Base-by-base conservation (phyloP, 2,113 vertebrate genomes). In the Redunca redunca region DNA sequence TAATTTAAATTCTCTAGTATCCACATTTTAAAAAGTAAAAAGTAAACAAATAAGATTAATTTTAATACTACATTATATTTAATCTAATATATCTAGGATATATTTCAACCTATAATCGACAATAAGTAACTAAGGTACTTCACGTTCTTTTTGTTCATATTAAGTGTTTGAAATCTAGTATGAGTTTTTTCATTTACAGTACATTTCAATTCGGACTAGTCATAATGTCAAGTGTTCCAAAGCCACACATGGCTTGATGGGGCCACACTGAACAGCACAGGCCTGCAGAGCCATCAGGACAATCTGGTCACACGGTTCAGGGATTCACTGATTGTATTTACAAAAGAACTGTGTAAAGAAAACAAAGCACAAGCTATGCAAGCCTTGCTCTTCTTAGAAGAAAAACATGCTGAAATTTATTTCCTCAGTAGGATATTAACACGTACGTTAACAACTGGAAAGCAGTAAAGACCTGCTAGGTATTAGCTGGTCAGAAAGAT, bases 41-140 rank as follows among this genome's bases (percentile, higher is more conserved):
- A 40, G 52, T 58, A 90, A 90, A 89, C 3, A 90, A 64, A 25
- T 33, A 5, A 88, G 50, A 96, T 81, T 83, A 52, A 57, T 92
- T 97, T 89, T 92, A 95, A 86, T 48, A 64, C 43, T 60, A 55
- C 77, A 57, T 78, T 84, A 58, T 91, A 94, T 30, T 85, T 96
- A 92, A 95, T 30, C 9, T 30, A 96, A 33, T 48, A 80, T 62
- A 89, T 46, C 16, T 10, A 95, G 48, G 36, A 90, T 81, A 84
- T 43, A 97, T 94, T 96, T 97, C 23, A 33, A 85, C 19, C 62
- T 93, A 21, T 8, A 80, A 62, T 84, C 8, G 82, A 46, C 40
- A 82, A 36, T 67, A 71, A 82, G 28, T 74, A 87, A 78, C n/a
- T 80, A 46, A 78, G 17, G 60, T 89, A 85, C n/a, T 97, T 80